Evolutionary conservation across 2,113 vertebrate species (phyloP).

Genomic region (Lates calcarifer): DNA sequence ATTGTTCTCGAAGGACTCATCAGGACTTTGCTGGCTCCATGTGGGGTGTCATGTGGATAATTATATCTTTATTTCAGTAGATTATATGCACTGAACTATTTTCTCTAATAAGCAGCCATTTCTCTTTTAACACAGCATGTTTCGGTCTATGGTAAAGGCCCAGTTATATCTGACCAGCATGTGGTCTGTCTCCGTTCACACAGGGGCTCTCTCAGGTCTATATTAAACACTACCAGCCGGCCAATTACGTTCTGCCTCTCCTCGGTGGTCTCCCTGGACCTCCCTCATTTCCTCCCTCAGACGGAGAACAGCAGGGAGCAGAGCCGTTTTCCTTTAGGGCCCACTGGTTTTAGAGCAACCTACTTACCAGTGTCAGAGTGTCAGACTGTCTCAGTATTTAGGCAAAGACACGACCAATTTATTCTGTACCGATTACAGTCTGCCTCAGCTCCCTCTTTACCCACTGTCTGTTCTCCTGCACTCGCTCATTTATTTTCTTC

Average conservation of each 20-base stretch:
- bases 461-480: no score
- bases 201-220: neutral
- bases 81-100: no score
- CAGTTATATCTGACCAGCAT: constrained; percentile 2
- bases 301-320: constrained; percentile 19
- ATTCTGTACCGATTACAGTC: constrained; percentile 32
- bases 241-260: constrained; percentile 33
- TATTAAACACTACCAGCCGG: constrained; percentile 22
- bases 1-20: no score
- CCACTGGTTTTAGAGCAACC: constrained; percentile 58
- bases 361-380: constrained; percentile 56
- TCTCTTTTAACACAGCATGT: neutral
- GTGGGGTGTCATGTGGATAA: no score
- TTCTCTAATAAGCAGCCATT: no score
- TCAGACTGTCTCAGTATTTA: constrained; percentile 50
- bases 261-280: constrained; percentile 24
- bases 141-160: neutral
- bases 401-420: no score
- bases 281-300: constrained; percentile 33
- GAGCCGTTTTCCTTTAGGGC: constrained; percentile 51
- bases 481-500: no score
- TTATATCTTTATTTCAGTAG: no score
- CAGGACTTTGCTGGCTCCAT: no score
- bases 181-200: neutral
- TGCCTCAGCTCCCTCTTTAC: no score